phyloP scores from a whole-genome alignment of 2,113 vertebrate species.

The Sphyrna mokarran region DNA sequence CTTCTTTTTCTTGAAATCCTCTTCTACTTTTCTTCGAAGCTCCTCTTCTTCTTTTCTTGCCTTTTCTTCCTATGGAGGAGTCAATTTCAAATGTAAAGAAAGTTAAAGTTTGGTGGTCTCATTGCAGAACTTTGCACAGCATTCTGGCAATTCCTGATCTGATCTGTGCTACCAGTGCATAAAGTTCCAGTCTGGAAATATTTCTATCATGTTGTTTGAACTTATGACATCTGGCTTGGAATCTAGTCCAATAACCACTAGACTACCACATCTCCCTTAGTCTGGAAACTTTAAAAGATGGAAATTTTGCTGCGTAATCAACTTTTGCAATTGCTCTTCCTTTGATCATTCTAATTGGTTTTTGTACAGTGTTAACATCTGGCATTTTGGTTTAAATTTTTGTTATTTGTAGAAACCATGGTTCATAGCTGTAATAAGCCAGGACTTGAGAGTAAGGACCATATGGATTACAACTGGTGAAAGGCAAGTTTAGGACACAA shows the following conservation, averaged over 20 bases:
- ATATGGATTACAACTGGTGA: not conserved
- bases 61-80: conserved; percentile 69
- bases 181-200: not conserved
- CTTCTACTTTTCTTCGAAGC: conserved; percentile 73
- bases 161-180: not conserved
- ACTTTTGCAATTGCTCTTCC: not conserved
- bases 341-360: not conserved
- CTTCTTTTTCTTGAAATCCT: conserved; percentile 89
- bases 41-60: conserved; percentile 89
- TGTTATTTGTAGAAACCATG: not conserved
- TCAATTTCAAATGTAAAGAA: not conserved
- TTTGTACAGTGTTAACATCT: not conserved
- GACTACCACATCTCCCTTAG: not conserved
- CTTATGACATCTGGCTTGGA: not conserved
- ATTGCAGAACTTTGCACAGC: not conserved
- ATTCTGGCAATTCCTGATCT: not conserved
- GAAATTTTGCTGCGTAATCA: not conserved
- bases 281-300: not conserved
- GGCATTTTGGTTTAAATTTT: not conserved
- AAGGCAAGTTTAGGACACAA: not conserved
- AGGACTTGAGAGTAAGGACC: not conserved
- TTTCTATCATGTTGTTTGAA: not conserved
- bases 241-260: not conserved
- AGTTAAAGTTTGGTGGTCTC: not conserved
- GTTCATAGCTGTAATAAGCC: not conserved